These are phyloP conservation scores for Yoshiicerus persimilis DNA, from an alignment of 1,140 invertebrate species.

Conservation along the genomic window DNA sequence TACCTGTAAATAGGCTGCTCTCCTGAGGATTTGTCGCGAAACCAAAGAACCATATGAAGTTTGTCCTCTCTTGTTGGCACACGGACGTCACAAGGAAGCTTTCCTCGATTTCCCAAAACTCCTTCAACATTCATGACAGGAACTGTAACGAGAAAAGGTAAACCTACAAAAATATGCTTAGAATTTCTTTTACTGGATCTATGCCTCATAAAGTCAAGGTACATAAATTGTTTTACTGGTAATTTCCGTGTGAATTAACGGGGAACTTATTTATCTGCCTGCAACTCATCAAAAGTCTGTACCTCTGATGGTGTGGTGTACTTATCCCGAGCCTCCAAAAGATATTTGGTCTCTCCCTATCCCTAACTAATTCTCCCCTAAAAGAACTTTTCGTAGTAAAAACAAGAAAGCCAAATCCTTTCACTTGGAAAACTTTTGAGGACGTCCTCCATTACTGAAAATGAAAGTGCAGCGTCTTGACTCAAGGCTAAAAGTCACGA, in stretches of 20 bases:
- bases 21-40: constrained; percentile 69
- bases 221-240: not conserved
- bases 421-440: not conserved
- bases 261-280: not conserved
- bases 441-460: not conserved
- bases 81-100: constrained; percentile 78
- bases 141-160: constrained; percentile 64
- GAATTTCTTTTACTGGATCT: constrained; percentile 36
- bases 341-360: not conserved
- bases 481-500: not conserved
- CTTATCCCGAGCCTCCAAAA: not conserved
- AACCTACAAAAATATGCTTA: constrained; percentile 51
- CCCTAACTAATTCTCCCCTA: not conserved
- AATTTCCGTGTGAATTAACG: not conserved
- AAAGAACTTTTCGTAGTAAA: not conserved
- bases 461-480: not conserved
- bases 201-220: not conserved
- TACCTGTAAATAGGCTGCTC: constrained; percentile 84
- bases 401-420: not conserved
- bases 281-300: not conserved
- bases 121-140: constrained; percentile 75
- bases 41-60: constrained; percentile 85
- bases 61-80: constrained; percentile 73
- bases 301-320: too few species aligned
- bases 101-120: constrained; percentile 72